Conservation (phyloP, 2,888 invertebrate species). For the Physocephala rufipes region DNA sequence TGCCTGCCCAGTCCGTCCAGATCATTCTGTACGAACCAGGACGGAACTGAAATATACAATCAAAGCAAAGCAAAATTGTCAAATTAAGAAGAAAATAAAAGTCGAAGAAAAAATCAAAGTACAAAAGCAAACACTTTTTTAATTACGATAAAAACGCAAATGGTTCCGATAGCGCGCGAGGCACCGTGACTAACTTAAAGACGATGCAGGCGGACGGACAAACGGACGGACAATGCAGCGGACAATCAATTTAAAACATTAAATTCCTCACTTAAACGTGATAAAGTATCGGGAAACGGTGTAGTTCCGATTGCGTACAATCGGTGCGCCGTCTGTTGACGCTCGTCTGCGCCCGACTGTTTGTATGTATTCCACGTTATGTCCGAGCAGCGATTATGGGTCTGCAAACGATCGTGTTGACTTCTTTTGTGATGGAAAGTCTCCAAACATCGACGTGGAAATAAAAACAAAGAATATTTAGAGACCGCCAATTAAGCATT, state of each 20-base stretch:
- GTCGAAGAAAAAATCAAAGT: slow-evolving; percentile 7
- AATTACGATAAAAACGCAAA: slow-evolving; percentile 20
- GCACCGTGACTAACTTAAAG: not conserved
- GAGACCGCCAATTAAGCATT: slow-evolving; percentile 26
- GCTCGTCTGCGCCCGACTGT: too few relatives aligned
- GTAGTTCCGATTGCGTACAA: slow-evolving; percentile 33
- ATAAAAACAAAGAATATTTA: slow-evolving; percentile 13
- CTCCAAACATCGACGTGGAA: slow-evolving; percentile 7
- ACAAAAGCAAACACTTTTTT: slow-evolving; percentile 13
- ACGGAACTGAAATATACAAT: slow-evolving; percentile 30
- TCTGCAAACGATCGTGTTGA: slow-evolving; percentile 16
- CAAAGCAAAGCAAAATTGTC: slow-evolving; percentile 16
- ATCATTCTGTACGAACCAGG: too few relatives aligned
- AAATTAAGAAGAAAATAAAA: slow-evolving; percentile 1
- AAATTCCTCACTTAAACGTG: slow-evolving; percentile 36
- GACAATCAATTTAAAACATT: slow-evolving; percentile 36
- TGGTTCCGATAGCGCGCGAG: slow-evolving; percentile 13
- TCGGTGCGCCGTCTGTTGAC: not conserved
- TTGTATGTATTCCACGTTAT: too few relatives aligned
- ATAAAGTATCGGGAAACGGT: slow-evolving; percentile 32
- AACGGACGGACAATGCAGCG: not conserved
- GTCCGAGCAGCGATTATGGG: not conserved
- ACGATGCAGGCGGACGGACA: not conserved
- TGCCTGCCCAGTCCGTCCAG: too few relatives aligned
- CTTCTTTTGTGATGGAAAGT: slow-evolving; percentile 9